Conservation (phyloP, 2,888 invertebrate species). For the Lomographa bimaculata region DNA sequence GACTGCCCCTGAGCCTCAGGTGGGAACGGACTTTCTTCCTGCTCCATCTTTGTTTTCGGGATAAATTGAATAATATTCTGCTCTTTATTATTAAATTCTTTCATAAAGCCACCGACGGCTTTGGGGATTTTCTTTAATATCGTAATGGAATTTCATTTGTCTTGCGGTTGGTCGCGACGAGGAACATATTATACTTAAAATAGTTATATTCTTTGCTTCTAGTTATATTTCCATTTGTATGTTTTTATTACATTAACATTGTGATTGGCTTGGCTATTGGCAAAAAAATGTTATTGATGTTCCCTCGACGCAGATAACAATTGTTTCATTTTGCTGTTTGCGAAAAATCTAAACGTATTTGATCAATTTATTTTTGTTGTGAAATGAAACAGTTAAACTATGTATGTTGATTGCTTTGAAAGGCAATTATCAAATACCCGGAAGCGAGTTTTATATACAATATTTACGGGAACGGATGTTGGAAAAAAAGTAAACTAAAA, state of each 20-base stretch:
- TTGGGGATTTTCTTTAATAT: slow-evolving; percentile 75
- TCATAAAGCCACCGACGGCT: slow-evolving; percentile 72
- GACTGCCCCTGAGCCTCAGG: slow-evolving; percentile 73
- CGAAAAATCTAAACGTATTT: slow-evolving; percentile 8
- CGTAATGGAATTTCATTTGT: slow-evolving; percentile 76
- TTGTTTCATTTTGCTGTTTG: slow-evolving; percentile 11
- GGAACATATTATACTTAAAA: no score
- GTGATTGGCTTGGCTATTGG: slow-evolving; percentile 40
- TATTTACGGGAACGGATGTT: neutral
- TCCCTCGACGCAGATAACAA: slow-evolving; percentile 27
- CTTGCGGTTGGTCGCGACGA: slow-evolving; percentile 53
- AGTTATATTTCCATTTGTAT: slow-evolving; percentile 45
- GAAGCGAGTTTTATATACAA: no score
- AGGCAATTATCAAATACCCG: no score
- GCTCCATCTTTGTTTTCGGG: slow-evolving; percentile 74
- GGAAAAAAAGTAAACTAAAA: no score
- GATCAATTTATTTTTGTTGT: slow-evolving; percentile 2
- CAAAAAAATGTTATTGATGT: slow-evolving; percentile 28
- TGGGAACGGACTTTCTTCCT: slow-evolving; percentile 75
- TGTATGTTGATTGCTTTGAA: no score
- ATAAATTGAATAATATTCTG: slow-evolving; percentile 78
- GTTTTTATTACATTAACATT: slow-evolving; percentile 36
- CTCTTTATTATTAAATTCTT: slow-evolving; percentile 78
- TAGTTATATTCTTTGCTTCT: no score
- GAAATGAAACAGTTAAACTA: no score